Conservation (phyloP, 2,888 invertebrate species). For the Anarsia innoxiella region DNA sequence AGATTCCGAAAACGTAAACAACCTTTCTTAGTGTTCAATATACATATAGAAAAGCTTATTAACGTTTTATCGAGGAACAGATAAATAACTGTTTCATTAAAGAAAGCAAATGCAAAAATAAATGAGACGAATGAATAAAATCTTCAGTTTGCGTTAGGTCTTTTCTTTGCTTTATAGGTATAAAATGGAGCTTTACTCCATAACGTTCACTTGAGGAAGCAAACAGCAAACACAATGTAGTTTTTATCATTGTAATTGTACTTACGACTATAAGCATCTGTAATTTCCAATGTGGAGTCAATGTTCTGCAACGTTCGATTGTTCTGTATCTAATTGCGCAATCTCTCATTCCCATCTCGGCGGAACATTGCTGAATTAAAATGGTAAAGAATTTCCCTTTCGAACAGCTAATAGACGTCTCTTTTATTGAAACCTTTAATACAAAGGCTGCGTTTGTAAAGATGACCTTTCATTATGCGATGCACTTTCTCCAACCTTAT, state of each 20-base stretch:
- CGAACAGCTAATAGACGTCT: conserved; percentile 33
- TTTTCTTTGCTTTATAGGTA: too few relatives aligned
- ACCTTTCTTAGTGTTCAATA: too few relatives aligned
- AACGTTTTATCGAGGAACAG: too few relatives aligned
- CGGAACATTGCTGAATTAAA: conserved; percentile 27
- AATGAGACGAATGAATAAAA: too few relatives aligned
- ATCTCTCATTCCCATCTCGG: conserved; percentile 28
- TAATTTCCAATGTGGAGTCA: conserved; percentile 9
- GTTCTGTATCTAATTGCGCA: conserved; percentile 28
- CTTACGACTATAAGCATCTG: conserved; percentile 5
- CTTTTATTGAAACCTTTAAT: conserved; percentile 40
- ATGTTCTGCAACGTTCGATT: conserved; percentile 23
- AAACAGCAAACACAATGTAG: conserved; percentile 1
- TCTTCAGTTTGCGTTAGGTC: too few relatives aligned
- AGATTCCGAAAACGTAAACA: too few relatives aligned
- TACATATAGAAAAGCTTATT: too few relatives aligned
- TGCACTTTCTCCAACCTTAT: conserved; percentile 49
- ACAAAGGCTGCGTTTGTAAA: too few relatives aligned
- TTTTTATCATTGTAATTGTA: conserved; percentile 6
- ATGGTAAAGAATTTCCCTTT: conserved; percentile 38
- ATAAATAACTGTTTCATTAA: too few relatives aligned
- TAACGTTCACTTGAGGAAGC: too few relatives aligned
- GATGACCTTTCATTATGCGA: conserved; percentile 16
- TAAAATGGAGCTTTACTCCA: too few relatives aligned
- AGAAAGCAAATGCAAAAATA: too few relatives aligned